Evolutionary conservation across 2,888 invertebrate genomes (phyloP).

Genomic region (Heteromyza rotundicornis): DNA sequence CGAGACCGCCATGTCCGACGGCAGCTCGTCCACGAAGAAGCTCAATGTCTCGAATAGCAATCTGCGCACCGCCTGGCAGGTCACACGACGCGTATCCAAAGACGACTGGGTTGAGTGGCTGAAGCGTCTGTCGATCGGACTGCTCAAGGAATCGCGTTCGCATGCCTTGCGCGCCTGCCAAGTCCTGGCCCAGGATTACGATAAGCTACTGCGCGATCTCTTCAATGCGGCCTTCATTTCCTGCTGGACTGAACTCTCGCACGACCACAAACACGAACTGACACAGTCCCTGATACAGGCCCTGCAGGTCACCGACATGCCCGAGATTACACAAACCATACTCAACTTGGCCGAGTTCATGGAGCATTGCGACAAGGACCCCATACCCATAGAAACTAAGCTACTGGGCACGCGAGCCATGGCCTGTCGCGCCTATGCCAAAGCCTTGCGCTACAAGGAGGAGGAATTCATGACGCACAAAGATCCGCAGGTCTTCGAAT

Average conservation of each 20-base stretch:
- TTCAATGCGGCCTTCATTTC: conserved; percentile 99
- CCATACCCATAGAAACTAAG: conserved; percentile 86
- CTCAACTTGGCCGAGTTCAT: conserved; percentile 98
- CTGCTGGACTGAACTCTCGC: conserved; percentile 94
- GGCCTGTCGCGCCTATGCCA: conserved; percentile 82
- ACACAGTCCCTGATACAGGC: conserved; percentile 88
- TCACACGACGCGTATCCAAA: conserved; percentile 89
- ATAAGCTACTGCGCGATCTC: conserved; percentile 91
- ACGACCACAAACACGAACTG: conserved; percentile 79
- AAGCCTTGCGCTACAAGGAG: conserved; percentile 75
- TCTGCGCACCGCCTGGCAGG: conserved; percentile 90
- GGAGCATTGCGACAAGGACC: conserved; percentile 98
- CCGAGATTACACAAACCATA: conserved; percentile 95
- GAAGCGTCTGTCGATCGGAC: conserved; percentile 86
- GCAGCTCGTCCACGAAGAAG: conserved; percentile 71
- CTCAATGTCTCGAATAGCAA: conserved; percentile 83
- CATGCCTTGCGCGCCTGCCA: conserved; percentile 93
- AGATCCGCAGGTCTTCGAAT: conserved; percentile 87
- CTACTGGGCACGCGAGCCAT: conserved; percentile 92
- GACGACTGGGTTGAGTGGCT: conserved; percentile 99
- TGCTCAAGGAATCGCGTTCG: conserved; percentile 94
- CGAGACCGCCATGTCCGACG: conserved; percentile 71
- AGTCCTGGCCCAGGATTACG: conserved; percentile 91
- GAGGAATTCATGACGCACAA: conserved; percentile 88
- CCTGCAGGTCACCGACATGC: conserved; percentile 88